phyloP scores from a whole-genome alignment of 2,797 vertebrate genomes.

The Falco cherrug region DNA sequence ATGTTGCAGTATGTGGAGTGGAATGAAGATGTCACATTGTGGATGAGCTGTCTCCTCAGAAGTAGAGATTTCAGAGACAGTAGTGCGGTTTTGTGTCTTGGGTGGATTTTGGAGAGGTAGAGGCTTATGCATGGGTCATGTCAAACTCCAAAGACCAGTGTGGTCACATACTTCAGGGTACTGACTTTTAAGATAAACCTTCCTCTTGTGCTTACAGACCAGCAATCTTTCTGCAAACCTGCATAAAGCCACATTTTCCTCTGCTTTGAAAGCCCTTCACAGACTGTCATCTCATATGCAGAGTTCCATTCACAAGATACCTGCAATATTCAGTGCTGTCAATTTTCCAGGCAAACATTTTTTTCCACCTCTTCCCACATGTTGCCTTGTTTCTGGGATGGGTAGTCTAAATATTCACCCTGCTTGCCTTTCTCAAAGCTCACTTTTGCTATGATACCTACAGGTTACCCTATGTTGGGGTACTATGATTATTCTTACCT shows the following conservation, averaged over 20 bases:
- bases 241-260: not conserved
- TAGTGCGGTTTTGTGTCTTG: not conserved
- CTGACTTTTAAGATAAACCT: not conserved
- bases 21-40: not conserved
- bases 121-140: not conserved
- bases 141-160: not conserved
- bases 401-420: not conserved
- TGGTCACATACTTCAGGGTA: not conserved
- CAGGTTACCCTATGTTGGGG: not conserved
- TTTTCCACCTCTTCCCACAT: not conserved
- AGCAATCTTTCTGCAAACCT: not conserved
- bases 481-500: not conserved
- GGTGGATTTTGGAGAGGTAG: not conserved
- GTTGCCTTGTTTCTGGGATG: not conserved
- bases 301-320: not conserved
- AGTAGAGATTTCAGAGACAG: not conserved
- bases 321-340: not conserved
- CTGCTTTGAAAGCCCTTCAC: not conserved
- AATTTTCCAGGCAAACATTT: not conserved
- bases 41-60: not conserved
- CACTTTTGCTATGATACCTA: not conserved
- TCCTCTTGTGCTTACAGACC: not conserved
- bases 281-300: not conserved
- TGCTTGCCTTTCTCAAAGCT: not conserved
- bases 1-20: not conserved